Percentiles rank a stretch among this genome's conserved stretches.
These are phyloP conservation scores for Cantharis rustica DNA, from an alignment of 2,888 invertebrate genomes.

Conservation along the genomic window DNA sequence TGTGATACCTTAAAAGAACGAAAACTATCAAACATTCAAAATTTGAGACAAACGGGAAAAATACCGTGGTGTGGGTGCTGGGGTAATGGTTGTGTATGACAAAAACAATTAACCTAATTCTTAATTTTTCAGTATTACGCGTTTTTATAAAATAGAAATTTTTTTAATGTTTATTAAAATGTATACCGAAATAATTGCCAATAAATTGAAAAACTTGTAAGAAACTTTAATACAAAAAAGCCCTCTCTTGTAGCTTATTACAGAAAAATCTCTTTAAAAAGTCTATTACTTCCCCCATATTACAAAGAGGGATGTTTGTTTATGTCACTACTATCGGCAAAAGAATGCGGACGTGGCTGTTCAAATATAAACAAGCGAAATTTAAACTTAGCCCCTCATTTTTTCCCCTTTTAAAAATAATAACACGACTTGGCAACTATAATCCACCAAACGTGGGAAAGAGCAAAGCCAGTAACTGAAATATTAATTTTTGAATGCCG, in stretches of 20 bases:
- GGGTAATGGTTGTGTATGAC: slow-evolving; percentile 78
- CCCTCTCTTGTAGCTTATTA: neutral
- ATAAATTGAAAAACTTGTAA: neutral
- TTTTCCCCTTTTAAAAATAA: neutral
- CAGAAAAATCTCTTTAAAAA: neutral
- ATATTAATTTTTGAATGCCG: neutral
- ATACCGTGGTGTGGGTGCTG: slow-evolving; percentile 87
- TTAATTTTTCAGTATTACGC: neutral
- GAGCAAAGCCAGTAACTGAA: neutral
- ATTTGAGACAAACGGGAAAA: slow-evolving; percentile 62
- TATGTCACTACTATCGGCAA: neutral
- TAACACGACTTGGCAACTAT: neutral
- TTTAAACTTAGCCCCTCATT: neutral
- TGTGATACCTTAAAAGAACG: slow-evolving; percentile 66
- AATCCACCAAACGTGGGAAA: neutral
- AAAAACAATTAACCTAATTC: neutral
- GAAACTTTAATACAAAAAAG: neutral
- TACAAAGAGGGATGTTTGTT: neutral
- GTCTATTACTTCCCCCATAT: neutral
- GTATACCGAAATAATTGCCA: neutral
- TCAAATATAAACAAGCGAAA: neutral
- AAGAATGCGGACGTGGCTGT: neutral
- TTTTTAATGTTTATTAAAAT: neutral
- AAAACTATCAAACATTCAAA: slow-evolving; percentile 69
- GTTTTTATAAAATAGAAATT: neutral